Percentiles rank a stretch among this genome's conserved stretches.
phyloP scores from a whole-genome alignment of 2,113 vertebrate genomes.

The Crotalus horridus region DNA sequence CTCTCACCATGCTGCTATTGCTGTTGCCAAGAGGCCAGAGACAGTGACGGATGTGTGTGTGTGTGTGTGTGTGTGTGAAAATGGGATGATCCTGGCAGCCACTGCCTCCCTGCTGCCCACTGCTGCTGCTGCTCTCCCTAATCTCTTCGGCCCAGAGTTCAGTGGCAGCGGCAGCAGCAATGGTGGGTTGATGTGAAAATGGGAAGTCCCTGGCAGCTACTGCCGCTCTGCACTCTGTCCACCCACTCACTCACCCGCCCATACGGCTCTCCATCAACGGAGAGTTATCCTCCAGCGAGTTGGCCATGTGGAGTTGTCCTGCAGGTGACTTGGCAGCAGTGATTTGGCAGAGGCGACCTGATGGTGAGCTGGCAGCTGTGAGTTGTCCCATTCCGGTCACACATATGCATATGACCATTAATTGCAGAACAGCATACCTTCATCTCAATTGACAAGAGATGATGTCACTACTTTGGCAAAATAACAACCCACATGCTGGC shows the following conservation, averaged over 20 bases:
- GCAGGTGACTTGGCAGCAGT: neutral
- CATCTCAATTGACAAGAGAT: conserved; percentile 18
- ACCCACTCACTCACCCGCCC: neutral
- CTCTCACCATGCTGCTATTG: neutral
- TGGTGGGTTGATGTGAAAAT: neutral
- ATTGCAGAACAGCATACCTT: neutral
- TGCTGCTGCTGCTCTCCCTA: neutral
- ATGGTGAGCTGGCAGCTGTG: neutral
- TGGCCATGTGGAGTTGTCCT: neutral
- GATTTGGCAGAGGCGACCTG: neutral
- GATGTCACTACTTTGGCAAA: conserved; percentile 55
- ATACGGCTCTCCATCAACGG: neutral
- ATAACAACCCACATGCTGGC: conserved; percentile 20
- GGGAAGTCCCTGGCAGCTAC: neutral
- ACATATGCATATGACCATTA: conserved; percentile 1
- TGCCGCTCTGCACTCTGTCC: neutral
- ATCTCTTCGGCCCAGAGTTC: neutral
- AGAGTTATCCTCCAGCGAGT: too few species aligned
- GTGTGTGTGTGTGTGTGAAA: neutral
- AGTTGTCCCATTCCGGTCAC: neutral
- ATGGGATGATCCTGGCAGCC: neutral
- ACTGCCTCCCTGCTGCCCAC: neutral
- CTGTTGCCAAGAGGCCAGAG: neutral
- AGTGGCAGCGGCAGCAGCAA: too few species aligned
- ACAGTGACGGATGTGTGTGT: neutral